Conservation (phyloP, 2,888 invertebrate genomes). For the Drepanosiphum platanoidis region DNA sequence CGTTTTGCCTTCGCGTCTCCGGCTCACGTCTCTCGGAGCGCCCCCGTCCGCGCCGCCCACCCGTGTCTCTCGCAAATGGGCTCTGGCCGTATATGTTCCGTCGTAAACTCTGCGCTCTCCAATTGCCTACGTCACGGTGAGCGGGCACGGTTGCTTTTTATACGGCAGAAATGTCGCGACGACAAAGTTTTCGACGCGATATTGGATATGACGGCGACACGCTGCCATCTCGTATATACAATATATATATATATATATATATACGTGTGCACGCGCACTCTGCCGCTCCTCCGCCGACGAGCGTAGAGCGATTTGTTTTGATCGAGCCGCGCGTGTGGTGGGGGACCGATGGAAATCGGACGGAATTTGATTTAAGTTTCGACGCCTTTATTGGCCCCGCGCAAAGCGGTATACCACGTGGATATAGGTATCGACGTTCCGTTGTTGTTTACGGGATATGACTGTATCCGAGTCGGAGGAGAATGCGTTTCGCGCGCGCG, state of each 20-base stretch:
- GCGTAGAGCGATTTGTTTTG: constrained; percentile 35
- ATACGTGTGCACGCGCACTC: neutral
- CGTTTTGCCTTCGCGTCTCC: constrained; percentile 44
- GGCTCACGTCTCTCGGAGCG: constrained; percentile 3
- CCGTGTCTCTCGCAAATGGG: neutral
- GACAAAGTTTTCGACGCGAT: constrained; percentile 33
- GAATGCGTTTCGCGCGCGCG: neutral
- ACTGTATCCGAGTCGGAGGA: neutral
- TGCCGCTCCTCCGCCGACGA: neutral
- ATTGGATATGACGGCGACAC: constrained; percentile 40
- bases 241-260: neutral
- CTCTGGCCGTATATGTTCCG: neutral
- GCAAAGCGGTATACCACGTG: neutral
- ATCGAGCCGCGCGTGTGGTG: constrained; percentile 4
- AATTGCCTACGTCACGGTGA: constrained; percentile 16
- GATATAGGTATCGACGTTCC: neutral
- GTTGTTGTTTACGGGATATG: neutral
- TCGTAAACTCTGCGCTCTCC: constrained; percentile 2
- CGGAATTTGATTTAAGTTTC: constrained; percentile 56
- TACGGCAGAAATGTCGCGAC: neutral
- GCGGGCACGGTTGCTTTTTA: too few relatives aligned
- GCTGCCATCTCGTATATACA: too few relatives aligned
- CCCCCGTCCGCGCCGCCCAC: neutral
- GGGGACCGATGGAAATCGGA: neutral
- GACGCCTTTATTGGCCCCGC: neutral